Base-by-base conservation (phyloP, 1,140 invertebrate genomes). In the Drosophila hydei region DNA sequence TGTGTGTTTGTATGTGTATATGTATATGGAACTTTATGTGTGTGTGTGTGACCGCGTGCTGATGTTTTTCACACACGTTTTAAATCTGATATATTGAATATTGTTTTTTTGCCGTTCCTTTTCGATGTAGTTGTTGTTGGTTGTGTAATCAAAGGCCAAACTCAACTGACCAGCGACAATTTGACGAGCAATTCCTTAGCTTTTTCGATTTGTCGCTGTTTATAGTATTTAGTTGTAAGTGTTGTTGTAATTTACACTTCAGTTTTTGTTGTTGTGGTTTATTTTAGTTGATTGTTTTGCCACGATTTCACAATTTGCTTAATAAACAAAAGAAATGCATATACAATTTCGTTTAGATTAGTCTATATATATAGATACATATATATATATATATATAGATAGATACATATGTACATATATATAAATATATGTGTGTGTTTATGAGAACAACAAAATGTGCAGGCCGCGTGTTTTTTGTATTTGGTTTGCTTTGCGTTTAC, bases 291-390 rank as follows among this genome's bases (percentile, higher is more conserved):
- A 67, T 65, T 67, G 54, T 47, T 52, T 72, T 52, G 62, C 69
- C 69, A 67, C 69, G 69, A 72, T 67, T 72, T 72, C 62, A 72
- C 69, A 72, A 67, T 9, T 67, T 51, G 69, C 69, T 72, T 72
- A 59, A 67, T 72, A 72, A 67, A 72, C 62, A 72, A 72, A 72
- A 67, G 54, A 72, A 67, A 72, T 67, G 21, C 14, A 67, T 47
- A 67, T 67, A 59, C 30, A 52, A 51, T 23, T 68, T 23, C n/a
- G 45, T 54, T 72, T 55, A 63, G 21, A 48, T 67, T 54, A 43
- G 58, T 40, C 45, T 50, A 23, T n/a, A 18, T 48, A 33, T 11
- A 33, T 14, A 6, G 16, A 16, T 7, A 42, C 16, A 42, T 6
- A 12, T 36, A 14, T 43, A 9, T 6, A 14, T 51, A 27, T 36